Evolutionary conservation across 2,888 invertebrate species (phyloP).

Genomic region (Gastracanthus pulcherrimus): DNA sequence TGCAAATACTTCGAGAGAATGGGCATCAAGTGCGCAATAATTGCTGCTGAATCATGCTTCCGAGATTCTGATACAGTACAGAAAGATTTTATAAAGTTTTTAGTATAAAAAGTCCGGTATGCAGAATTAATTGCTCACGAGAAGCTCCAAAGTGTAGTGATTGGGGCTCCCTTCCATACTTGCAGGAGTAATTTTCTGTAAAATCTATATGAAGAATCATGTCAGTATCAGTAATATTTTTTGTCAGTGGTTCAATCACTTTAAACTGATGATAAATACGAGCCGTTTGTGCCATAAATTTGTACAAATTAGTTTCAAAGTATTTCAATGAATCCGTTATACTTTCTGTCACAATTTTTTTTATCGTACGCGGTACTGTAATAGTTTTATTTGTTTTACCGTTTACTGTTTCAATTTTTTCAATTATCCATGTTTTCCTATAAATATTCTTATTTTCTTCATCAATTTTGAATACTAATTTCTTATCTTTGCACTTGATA

Average conservation of each 20-base stretch:
- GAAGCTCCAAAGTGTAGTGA: conserved; percentile 32
- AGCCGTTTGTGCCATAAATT: too few species aligned
- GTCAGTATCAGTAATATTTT: not conserved
- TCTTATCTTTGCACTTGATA: not conserved
- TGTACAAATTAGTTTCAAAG: too few species aligned
- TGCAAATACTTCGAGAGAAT: not conserved
- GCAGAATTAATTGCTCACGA: conserved; percentile 20
- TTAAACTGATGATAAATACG: too few species aligned
- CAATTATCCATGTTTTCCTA: conserved; percentile 2
- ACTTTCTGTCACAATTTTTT: conserved; percentile 4
- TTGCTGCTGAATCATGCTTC: conserved; percentile 33
- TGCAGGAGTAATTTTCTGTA: conserved; percentile 20
- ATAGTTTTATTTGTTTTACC: conserved; percentile 25
- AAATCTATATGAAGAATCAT: conserved; percentile 31
- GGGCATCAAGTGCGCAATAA: conserved; percentile 18
- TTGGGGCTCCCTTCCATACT: conserved; percentile 17
- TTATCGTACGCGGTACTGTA: conserved; percentile 1
- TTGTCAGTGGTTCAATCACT: conserved; percentile 4
- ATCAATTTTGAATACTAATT: not conserved
- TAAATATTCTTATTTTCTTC: not conserved
- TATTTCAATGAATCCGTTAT: not conserved
- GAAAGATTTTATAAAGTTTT: conserved; percentile 12
- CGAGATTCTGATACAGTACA: conserved; percentile 26
- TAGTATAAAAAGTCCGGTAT: conserved; percentile 27
- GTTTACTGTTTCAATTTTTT: conserved; percentile 13